Evolutionary conservation across 2,113 vertebrate species (phyloP), one percentile per base, ranked within the genome.

Genomic region (Mastomys natalensis): DNA sequence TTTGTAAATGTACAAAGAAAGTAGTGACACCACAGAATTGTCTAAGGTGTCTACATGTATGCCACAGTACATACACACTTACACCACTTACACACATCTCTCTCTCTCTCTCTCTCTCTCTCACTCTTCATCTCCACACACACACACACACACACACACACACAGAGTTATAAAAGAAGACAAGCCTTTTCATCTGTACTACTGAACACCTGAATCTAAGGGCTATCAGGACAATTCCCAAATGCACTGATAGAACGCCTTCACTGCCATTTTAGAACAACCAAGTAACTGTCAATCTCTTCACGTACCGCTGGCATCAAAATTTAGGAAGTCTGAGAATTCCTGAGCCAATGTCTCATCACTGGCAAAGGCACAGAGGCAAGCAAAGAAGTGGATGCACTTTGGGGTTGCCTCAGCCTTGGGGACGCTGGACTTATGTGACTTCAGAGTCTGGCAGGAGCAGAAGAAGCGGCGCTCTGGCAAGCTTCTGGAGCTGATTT

Each of bases 331-430:
- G 7, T 99, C 98, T 0, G 99, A 98, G 31, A 99, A 99, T 98
- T 99, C 99, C 77, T 98, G 98, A 0, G 99, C 98, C 98, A 99
- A 98, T 80, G 99, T 98, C 43, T 99, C 99, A 0, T 99, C 99
- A 9, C 99, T 99, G 89, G 99, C 98, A 11, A 99, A 99, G 93
- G 99, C 99, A 60, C 99, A 99, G 91, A 99, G 97, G 48, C 99
- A 99, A 96, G 99, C 99, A 48, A 99, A 99, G 98, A 99, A 99
- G 97, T 99, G 99, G n/a, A 99, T 98, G 98, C 99, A 99, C 78
- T 95, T 98, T 1, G 74, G 89, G 1, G 86, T 89, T 1, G 85
- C 95, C 88, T 98, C 98, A 0, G 97, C 96, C 95, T 98, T 97
- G 15, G 95, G 91, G 0, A 94, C 13, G 6, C 64, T 16, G 0